Evolutionary conservation across 2,888 invertebrate genomes (phyloP), one percentile per base, ranked within the genome.

Genomic region (Pyrrhosoma nymphula): DNA sequence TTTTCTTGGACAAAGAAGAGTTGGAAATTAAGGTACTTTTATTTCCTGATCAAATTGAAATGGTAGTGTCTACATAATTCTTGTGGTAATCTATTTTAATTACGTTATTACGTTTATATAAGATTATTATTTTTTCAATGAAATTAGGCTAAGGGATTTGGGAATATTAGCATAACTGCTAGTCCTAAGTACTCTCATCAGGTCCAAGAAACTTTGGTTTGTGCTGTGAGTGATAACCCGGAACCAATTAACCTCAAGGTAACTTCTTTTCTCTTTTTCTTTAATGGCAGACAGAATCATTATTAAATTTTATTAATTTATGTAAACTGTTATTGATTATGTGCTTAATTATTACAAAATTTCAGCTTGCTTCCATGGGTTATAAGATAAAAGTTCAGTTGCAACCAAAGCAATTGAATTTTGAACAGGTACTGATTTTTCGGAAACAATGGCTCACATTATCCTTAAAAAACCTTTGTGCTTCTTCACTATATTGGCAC

Each of bases 1-100:
- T 91, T 63, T 23, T 35, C 20, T 23, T 91, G 35, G 91, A 91
- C 26, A 35, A 63, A 91, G 63, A 91, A 26, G 63, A 63, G 26
- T 63, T 91, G 26, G 91, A 91, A 63, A 35, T 91, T 10, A 69
- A 91, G 91, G 91, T 91, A 35, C 35, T 56, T 90, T 16, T 60
- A 60, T 60, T 60, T 8, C 12, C 60, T 20, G 60, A 60, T 60
- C 60, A 8, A 47, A 60, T 60, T 60, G 60, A 60, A 20, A 60
- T 60, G 10, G 18, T 60, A 16, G 56, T 90, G n/a, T 12, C 8
- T 47, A 20, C 88, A 20, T n/a, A 47, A 4, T 47, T 88, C 12
- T 18, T 88, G 35, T 20, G 39, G 18, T 47, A 0, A 88, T 39
- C 88, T 23, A 14, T 88, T 35, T 4, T 88, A 0, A 47, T 47